Conservation (phyloP, 2,113 vertebrate species). For the Lophotis ruficrista region DNA sequence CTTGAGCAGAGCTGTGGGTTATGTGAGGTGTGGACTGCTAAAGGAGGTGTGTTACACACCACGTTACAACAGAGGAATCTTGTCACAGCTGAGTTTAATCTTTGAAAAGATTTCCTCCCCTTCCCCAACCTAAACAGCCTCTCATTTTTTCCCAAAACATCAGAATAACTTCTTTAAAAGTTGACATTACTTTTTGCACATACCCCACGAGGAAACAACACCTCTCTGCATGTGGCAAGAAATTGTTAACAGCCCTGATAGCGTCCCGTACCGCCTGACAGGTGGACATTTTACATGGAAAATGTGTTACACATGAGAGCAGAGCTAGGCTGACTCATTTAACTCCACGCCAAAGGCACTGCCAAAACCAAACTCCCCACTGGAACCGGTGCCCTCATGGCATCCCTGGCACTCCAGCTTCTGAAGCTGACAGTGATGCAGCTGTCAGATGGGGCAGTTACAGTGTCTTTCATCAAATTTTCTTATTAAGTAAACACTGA, state of each 20-base stretch:
- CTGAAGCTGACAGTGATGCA: neutral
- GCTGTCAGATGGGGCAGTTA: neutral
- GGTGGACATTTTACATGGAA: neutral
- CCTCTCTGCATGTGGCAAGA: neutral
- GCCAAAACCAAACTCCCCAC: neutral
- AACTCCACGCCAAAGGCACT: neutral
- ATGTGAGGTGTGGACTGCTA: neutral
- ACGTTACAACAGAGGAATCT: neutral
- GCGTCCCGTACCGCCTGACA: accelerated
- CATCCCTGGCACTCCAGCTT: neutral
- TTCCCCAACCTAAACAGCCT: neutral
- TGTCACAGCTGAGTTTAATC: neutral
- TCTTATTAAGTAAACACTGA: neutral
- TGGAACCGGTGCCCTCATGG: accelerated
- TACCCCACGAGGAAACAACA: neutral
- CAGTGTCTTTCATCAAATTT: neutral
- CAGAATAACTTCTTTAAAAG: neutral
- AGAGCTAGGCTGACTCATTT: neutral
- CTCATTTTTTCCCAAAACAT: neutral
- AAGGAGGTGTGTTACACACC: neutral
- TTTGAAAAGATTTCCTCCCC: neutral
- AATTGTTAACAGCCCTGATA: neutral
- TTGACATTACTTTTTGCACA: neutral
- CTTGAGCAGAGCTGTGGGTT: neutral
- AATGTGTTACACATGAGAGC: neutral